Percentiles rank a stretch among this genome's conserved stretches.
These are phyloP conservation scores for Drosophila funebris DNA, from an alignment of 1,140 invertebrate species.

Conservation along the genomic window DNA sequence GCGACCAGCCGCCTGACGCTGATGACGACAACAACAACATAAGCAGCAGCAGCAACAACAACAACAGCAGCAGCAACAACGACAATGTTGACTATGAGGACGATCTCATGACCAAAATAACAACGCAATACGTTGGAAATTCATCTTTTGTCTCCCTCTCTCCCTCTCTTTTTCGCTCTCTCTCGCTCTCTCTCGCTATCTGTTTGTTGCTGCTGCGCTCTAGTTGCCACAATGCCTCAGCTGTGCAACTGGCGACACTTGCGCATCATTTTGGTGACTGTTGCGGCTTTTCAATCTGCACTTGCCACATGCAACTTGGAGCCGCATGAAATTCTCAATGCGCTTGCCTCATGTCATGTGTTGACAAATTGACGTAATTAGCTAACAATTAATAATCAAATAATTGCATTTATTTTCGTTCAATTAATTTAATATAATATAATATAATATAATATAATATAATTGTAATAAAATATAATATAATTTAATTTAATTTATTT, in stretches of 20 bases:
- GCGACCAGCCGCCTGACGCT: slow-evolving; percentile 27
- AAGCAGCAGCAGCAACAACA: slow-evolving; percentile 3
- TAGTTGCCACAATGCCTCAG: slow-evolving; percentile 40
- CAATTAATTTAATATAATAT: too few species aligned
- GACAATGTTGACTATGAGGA: slow-evolving; percentile 30
- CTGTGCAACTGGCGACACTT: slow-evolving; percentile 62
- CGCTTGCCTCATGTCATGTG: not conserved
- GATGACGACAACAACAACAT: slow-evolving; percentile 28
- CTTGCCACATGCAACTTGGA: not conserved
- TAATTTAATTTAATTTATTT: too few species aligned
- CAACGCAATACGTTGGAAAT: slow-evolving; percentile 77
- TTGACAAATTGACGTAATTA: not conserved
- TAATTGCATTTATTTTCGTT: not conserved
- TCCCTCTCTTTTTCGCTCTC: not conserved
- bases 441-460: too few species aligned
- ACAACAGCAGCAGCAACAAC: slow-evolving; percentile 7
- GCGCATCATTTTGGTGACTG: slow-evolving; percentile 67
- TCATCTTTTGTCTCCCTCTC: slow-evolving; percentile 57
- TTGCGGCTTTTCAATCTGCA: slow-evolving; percentile 12
- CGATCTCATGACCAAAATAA: slow-evolving; percentile 72
- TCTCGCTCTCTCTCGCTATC: not conserved
- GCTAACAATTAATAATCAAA: not conserved
- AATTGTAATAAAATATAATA: too few species aligned
- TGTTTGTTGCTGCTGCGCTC: slow-evolving; percentile 11
- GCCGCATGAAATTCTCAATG: not conserved